Evolutionary conservation across 2,888 invertebrate species (phyloP), one percentile per base, ranked within the genome.

Genomic region (Stegophylla sp.): DNA sequence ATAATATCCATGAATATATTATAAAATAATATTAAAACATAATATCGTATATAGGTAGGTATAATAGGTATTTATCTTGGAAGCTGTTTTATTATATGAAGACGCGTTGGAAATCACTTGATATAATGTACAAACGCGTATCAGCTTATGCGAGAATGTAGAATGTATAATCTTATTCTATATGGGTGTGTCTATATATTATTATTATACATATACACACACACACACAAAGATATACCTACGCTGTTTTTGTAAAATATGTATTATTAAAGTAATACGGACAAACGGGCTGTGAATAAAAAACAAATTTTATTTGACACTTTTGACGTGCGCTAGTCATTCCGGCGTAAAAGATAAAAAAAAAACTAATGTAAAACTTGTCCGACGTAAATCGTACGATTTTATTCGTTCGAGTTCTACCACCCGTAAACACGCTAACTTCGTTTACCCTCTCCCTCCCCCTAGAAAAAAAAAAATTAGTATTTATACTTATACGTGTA

Each of bases 291-390:
- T 5, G 48, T 34, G 41, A 61, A 79, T 79, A 79, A 79, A 79
- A 67, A 69, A 69, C 77, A 17, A 79, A 59, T 79, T 79, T 79
- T 79, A 79, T 79, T 48, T 61, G 77, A 69, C 77, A 69, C 45
- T 56, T 69, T 69, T 79, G 69, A 79, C 77, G 59, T 61, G 77
- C 53, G 67, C 26, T 48, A 48, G 61, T 61, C 61, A 15, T 48
- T n/a, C 34, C 23, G 51, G 48, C 51, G 74, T 63, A 20, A 34
- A 63, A 63, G 34, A 75, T 15, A 66, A 69, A 71, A 74, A 74
- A 61, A n/a, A n/a, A n/a, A n/a, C n/a, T n/a, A 51, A 20, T 51
- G 51, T 64, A 64, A 75, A 63, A 64, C 74, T 75, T 64, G 74
- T 53, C 66, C 45, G 34, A 15, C 59, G 48, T 53, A 79, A 79